A percentile compares a stretch with the other conserved stretches of the same genome.
Conservation (phyloP, 2,113 vertebrate species). For the Dasyurus viverrinus region DNA sequence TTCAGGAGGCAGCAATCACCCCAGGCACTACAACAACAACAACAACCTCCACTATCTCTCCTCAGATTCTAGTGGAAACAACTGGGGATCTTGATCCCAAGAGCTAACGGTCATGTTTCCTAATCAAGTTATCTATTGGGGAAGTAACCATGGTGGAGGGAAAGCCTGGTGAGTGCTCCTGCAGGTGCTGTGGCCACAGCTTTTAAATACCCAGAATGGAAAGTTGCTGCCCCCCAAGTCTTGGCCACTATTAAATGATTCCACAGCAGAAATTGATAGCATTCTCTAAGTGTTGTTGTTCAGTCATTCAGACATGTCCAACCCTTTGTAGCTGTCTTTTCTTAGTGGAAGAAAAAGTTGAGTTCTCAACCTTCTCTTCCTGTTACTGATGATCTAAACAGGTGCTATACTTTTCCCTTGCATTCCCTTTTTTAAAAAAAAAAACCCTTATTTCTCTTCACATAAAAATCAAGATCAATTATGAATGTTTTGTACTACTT, state of each 20-base stretch:
- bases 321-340: not conserved
- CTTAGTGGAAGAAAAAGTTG: not conserved
- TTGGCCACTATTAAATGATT: not conserved
- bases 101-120: not conserved
- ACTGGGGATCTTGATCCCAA: not conserved
- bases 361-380: not conserved
- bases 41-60: not conserved
- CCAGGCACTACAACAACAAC: too few relatives aligned
- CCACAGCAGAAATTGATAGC: not conserved
- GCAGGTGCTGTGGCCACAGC: not conserved
- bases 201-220: not conserved
- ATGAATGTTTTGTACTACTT: not conserved
- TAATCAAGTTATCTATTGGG: not conserved
- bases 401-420: not conserved
- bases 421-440: not conserved
- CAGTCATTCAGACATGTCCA: not conserved
- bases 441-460: not conserved
- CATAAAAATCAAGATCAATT: not conserved
- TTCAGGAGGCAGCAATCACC: not conserved
- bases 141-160: not conserved
- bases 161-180: not conserved
- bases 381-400: not conserved
- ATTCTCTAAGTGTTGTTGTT: too few relatives aligned
- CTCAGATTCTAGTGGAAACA: not conserved
- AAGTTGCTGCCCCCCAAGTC: not conserved